phyloP scores from a whole-genome alignment of 1,140 invertebrate species.

The Caerostris extrusa region DNA sequence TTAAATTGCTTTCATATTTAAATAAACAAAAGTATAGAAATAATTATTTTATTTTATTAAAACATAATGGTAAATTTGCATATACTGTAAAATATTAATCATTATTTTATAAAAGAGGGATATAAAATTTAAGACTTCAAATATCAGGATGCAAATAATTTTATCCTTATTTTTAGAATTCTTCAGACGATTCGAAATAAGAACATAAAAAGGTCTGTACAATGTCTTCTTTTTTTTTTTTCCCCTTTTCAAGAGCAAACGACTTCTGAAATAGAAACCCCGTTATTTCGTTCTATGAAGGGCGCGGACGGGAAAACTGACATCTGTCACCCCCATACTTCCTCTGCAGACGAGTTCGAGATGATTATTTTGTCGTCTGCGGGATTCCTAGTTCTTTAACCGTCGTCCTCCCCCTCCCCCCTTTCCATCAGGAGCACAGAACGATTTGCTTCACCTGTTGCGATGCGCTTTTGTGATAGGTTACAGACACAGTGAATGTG shows the following conservation, averaged over 20 bases:
- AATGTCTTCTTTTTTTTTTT: neutral
- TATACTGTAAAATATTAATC: too few relatives aligned
- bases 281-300: conserved; percentile 22
- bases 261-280: conserved; percentile 18
- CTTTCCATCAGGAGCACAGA: neutral
- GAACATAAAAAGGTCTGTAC: neutral
- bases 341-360: conserved; percentile 33
- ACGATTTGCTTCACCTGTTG: conserved; percentile 69
- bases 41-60: too few relatives aligned
- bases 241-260: neutral
- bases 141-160: neutral
- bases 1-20: too few relatives aligned
- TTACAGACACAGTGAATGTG: neutral
- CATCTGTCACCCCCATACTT: conserved; percentile 62
- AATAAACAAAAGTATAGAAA: too few relatives aligned
- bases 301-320: conserved; percentile 47
- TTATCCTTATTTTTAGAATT: neutral
- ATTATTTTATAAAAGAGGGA: neutral
- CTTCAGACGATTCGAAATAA: neutral
- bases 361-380: conserved; percentile 66
- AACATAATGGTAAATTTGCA: too few relatives aligned
- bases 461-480: conserved; percentile 36
- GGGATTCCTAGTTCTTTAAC: conserved; percentile 49
- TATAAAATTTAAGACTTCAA: neutral
- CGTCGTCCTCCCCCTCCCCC: neutral